Evolutionary conservation across 2,888 invertebrate species (phyloP).

Genomic region (Ganaspis brasiliensis): DNA sequence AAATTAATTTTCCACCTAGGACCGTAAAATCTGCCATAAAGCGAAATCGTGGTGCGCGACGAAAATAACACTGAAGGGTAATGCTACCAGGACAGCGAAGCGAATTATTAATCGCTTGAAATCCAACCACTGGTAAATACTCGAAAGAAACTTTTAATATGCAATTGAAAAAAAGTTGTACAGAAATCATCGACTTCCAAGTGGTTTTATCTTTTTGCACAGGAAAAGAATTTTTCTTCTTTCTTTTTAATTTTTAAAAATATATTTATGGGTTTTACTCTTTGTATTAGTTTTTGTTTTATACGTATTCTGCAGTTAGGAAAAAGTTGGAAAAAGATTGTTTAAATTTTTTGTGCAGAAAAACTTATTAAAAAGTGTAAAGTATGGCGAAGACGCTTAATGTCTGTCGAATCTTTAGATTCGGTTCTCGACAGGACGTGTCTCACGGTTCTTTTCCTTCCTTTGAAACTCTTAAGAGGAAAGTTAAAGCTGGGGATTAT

Average conservation of each 20-base stretch:
- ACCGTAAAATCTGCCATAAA: conserved; percentile 65
- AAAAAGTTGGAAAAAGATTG: background rate
- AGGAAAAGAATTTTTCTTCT: background rate
- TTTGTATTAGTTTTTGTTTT: background rate
- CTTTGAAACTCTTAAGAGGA: conserved; percentile 50
- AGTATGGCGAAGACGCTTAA: conserved; percentile 10
- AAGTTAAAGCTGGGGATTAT: conserved; percentile 69
- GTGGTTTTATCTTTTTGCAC: conserved; percentile 20
- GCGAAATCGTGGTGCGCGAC: conserved; percentile 59
- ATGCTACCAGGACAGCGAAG: conserved; percentile 46
- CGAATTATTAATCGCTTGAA: conserved; percentile 61
- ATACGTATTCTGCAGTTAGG: conserved; percentile 3
- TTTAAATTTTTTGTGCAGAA: conserved; percentile 1
- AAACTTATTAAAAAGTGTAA: conserved; percentile 6
- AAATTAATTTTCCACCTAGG: conserved; percentile 65
- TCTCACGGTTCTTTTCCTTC: conserved; percentile 39
- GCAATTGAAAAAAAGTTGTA: conserved; percentile 36
- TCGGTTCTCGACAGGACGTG: background rate
- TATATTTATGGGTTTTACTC: too few relatives aligned
- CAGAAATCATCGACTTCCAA: conserved; percentile 25
- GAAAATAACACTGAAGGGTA: conserved; percentile 53
- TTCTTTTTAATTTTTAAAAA: too few relatives aligned
- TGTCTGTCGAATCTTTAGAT: background rate
- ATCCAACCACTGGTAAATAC: conserved; percentile 30
- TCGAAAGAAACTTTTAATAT: conserved; percentile 38